Conservation (phyloP, 1,140 invertebrate genomes). For the Caenorhabditis brenneri region DNA sequence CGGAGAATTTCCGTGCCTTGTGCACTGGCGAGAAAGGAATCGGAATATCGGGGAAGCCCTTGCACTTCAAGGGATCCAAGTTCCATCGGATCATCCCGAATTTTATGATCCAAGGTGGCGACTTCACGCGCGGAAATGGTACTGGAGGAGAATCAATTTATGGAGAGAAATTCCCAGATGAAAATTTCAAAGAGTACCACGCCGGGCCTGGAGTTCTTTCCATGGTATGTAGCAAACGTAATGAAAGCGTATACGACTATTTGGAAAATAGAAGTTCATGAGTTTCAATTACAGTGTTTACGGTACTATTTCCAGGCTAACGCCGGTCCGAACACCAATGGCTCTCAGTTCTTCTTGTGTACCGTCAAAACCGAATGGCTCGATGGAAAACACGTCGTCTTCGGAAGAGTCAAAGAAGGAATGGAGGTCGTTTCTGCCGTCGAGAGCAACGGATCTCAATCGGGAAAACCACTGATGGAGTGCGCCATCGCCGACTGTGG, state of each 20-base stretch:
- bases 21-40: constrained; percentile 74
- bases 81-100: constrained; percentile 89
- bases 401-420: constrained; percentile 88
- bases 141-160: constrained; percentile 96
- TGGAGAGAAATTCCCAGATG: constrained; percentile 85
- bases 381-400: constrained; percentile 73
- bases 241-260: background rate
- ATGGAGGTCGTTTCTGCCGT: constrained; percentile 88
- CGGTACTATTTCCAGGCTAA: constrained; percentile 76
- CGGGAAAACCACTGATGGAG: constrained; percentile 49
- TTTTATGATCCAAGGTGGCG: constrained; percentile 95
- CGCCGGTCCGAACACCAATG: constrained; percentile 92
- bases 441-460: constrained; percentile 74
- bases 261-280: background rate
- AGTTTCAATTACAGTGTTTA: too few relatives aligned
- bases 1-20: constrained; percentile 74
- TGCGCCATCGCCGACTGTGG: constrained; percentile 52
- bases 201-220: constrained; percentile 85
- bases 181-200: constrained; percentile 92
- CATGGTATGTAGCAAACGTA: constrained; percentile 74
- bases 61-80: constrained; percentile 71
- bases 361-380: constrained; percentile 82
- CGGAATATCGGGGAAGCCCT: constrained; percentile 72
- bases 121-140: constrained; percentile 89
- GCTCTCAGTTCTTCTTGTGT: constrained; percentile 96